Evolutionary conservation across 1,140 invertebrate genomes (phyloP).

Genomic region (Aphaenogaster ashmeadi): DNA sequence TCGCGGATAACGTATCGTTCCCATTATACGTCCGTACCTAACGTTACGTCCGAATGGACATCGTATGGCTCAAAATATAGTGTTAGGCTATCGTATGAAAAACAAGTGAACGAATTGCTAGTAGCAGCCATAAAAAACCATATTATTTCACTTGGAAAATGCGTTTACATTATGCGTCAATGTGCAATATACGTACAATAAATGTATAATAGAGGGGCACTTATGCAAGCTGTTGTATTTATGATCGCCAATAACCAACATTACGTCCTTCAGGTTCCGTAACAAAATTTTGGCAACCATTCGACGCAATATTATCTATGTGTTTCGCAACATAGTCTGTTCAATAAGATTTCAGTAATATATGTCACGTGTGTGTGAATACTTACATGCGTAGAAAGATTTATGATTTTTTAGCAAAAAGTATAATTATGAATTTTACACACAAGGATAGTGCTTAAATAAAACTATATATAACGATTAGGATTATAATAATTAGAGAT

Average conservation of each 20-base stretch:
- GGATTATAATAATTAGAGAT: neutral
- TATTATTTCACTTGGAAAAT: neutral
- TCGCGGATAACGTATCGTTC: conserved; percentile 80
- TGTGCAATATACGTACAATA: neutral
- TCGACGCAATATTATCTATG: neutral
- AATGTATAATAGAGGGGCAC: neutral
- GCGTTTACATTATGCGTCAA: neutral
- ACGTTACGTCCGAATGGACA: conserved; percentile 69
- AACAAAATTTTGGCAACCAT: neutral
- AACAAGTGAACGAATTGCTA: neutral
- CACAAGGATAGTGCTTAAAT: neutral
- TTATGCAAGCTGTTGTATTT: conserved; percentile 13
- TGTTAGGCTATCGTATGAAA: conserved; percentile 11
- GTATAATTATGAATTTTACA: neutral
- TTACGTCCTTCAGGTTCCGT: neutral
- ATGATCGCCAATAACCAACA: neutral
- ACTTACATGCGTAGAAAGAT: neutral
- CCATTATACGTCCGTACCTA: conserved; percentile 75
- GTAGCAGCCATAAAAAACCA: neutral
- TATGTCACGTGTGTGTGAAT: neutral
- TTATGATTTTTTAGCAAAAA: neutral
- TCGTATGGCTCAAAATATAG: conserved; percentile 62
- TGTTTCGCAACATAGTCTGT: neutral
- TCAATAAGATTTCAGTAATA: neutral
- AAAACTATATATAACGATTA: neutral